These are phyloP conservation scores for Dynastes maya DNA, from an alignment of 2,888 invertebrate genomes.

Conservation along the genomic window DNA sequence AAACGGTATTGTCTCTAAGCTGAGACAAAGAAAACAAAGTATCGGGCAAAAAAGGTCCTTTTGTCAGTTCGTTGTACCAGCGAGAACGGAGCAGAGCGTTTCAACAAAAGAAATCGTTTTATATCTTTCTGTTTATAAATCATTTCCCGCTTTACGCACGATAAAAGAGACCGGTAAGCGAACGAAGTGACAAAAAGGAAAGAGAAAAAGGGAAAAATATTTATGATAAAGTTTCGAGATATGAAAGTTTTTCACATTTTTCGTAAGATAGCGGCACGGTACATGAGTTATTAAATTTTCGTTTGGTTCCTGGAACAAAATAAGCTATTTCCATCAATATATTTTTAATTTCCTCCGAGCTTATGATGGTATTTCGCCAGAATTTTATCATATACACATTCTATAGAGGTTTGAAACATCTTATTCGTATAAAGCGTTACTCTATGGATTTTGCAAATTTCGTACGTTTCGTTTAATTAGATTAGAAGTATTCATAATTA, in stretches of 20 bases:
- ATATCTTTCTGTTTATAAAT: constrained; percentile 58
- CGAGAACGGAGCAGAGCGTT: constrained; percentile 26
- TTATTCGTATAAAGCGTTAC: too few species aligned
- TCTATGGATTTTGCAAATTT: not conserved
- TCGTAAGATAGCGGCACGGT: not conserved
- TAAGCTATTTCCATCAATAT: constrained; percentile 18
- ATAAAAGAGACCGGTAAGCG: constrained; percentile 37
- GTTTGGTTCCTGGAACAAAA: not conserved
- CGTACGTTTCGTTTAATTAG: constrained; percentile 25
- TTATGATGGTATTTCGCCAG: too few species aligned
- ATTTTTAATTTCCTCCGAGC: not conserved
- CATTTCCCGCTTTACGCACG: constrained; percentile 44
- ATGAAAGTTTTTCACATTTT: constrained; percentile 29
- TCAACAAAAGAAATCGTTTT: constrained; percentile 51
- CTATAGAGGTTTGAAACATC: too few species aligned
- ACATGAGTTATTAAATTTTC: constrained; percentile 2
- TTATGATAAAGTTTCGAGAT: constrained; percentile 41
- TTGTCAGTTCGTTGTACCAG: constrained; percentile 35
- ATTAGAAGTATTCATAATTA: constrained; percentile 18
- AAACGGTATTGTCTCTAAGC: constrained; percentile 32
- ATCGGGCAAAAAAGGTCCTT: constrained; percentile 34
- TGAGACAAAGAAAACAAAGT: constrained; percentile 43
- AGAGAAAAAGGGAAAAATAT: constrained; percentile 18
- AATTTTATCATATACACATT: too few species aligned
- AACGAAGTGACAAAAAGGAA: constrained; percentile 28